Base-by-base conservation (phyloP, 2,113 vertebrate species). In the Pipa parva region DNA sequence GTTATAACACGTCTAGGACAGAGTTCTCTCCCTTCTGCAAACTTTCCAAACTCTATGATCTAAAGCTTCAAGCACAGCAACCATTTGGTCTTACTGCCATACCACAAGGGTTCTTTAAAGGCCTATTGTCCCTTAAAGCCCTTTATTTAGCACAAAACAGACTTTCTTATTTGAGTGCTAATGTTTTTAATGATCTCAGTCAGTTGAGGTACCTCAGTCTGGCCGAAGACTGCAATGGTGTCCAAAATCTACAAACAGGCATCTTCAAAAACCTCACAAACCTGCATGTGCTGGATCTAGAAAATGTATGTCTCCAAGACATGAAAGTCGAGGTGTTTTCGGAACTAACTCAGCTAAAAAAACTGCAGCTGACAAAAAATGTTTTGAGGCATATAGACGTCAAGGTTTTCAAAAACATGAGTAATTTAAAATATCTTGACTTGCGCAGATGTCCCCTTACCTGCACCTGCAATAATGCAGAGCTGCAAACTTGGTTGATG, bases 251-350 rank as follows among this genome's bases (percentile, higher is more conserved):
- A 11, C 76, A 84, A 0, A 77, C 90, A 0, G 90, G 90, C 1
- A 50, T 89, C 58, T 95, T 95, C 76, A 89, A 86, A 77, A 93
- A 89, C 66, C 80, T 92, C 8, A 72, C 31, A 39, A 80, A 74
- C 8, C 65, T 97, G 39, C 76, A 52, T 15, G 65, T 1, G n/a
- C 72, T 95, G 45, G 18, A 55, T 24, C 59, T 87, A 63, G 90
- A 94, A 80, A 95, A 90, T 2, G 78, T 74, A 1, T 83, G 82
- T 25, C 77, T 93, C 15, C 86, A 83, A 21, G 83, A 81, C 0
- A 63, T 95, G 63, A 79, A 81, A 21, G 66, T 79, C 8, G 79
- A 89, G 0, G 85, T 93, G 15, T 90, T 95, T 2, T 89, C 87
- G 11, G 88, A 90, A 69, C 89, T 96, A 10, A 90, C 85, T 15